These are phyloP conservation scores for Stratiomys singularior DNA, from an alignment of 2,888 invertebrate genomes.

Conservation along the genomic window DNA sequence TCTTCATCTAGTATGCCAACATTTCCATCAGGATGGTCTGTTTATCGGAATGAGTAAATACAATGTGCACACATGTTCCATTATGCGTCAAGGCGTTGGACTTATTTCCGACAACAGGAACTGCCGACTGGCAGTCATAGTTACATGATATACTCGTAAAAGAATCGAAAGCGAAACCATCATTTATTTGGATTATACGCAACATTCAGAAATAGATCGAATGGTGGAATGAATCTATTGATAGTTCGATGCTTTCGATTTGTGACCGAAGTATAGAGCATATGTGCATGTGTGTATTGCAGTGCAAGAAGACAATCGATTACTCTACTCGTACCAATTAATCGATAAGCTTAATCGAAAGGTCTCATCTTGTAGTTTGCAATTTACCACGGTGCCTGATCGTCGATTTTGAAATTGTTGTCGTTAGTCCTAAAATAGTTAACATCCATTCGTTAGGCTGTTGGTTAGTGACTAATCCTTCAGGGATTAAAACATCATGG, in stretches of 20 bases:
- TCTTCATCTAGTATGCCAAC: too few species aligned
- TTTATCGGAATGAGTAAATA: too few species aligned
- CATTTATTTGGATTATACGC: slow-evolving; percentile 5
- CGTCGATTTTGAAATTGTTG: not conserved
- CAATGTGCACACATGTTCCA: too few species aligned
- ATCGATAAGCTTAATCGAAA: slow-evolving; percentile 24
- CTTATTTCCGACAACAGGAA: too few species aligned
- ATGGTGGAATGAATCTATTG: slow-evolving; percentile 36
- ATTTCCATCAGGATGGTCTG: too few species aligned
- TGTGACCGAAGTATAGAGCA: not conserved
- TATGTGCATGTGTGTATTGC: not conserved
- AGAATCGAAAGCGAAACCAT: slow-evolving; percentile 13
- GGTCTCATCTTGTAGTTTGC: slow-evolving; percentile 17
- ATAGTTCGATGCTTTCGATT: slow-evolving; percentile 25
- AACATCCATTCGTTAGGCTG: not conserved
- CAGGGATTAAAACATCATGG: slow-evolving; percentile 67
- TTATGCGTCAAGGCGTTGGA: too few species aligned
- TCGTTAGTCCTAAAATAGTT: too few species aligned
- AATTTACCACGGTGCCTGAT: not conserved
- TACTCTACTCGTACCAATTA: not conserved
- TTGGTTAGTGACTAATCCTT: not conserved
- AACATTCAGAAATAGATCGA: slow-evolving; percentile 21
- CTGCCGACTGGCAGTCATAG: not conserved
- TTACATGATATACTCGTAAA: too few species aligned
- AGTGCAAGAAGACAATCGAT: not conserved